Conservation (phyloP, 2,113 vertebrate genomes). For the Saguinus midas region DNA sequence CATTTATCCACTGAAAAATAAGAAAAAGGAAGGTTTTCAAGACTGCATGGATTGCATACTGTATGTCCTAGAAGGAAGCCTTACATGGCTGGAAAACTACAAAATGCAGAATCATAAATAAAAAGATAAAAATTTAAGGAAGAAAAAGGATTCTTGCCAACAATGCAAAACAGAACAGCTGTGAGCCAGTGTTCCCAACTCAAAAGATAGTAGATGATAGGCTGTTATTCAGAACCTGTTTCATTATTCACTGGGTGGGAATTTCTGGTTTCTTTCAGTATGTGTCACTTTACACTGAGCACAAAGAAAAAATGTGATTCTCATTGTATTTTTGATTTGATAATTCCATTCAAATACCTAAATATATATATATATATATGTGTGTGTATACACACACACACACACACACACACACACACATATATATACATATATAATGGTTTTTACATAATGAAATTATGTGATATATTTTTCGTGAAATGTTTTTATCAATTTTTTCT, state of each 20-base stretch:
- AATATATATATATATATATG: no score
- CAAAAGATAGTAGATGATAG: neutral
- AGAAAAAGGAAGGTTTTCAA: no score
- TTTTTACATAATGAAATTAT: neutral
- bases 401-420: no score
- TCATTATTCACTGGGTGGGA: neutral
- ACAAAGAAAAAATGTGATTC: neutral
- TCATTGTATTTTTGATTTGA: neutral
- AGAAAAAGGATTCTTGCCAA: slow-evolving; percentile 24
- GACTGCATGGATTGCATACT: neutral
- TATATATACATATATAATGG: no score
- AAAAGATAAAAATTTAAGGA: neutral
- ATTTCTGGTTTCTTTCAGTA: slow-evolving; percentile 20
- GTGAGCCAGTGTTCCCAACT: neutral
- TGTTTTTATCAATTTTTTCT: slow-evolving; percentile 66
- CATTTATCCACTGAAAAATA: no score
- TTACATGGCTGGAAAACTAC: neutral
- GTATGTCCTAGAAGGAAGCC: neutral
- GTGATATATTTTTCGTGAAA: slow-evolving; percentile 68
- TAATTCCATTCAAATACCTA: neutral
- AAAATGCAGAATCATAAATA: slow-evolving; percentile 16
- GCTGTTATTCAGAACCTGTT: neutral
- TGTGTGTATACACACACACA: neutral
- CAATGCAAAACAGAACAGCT: neutral
- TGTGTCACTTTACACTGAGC: neutral